phyloP scores from a whole-genome alignment of 2,797 vertebrate species.

The Rhabdomys pumilio region DNA sequence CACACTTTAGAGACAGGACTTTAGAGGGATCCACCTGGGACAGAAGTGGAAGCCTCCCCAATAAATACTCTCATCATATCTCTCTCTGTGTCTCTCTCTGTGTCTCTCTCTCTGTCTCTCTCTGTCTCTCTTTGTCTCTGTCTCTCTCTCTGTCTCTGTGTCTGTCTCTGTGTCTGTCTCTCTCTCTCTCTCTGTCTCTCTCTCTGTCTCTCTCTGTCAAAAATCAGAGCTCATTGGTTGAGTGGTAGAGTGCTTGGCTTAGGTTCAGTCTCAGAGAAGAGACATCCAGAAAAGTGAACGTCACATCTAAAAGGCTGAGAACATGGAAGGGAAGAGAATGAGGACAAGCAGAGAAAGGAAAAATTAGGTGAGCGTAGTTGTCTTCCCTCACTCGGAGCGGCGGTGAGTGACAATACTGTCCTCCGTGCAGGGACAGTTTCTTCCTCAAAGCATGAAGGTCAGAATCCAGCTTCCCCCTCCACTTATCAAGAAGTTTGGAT shows the following conservation, averaged over 20 bases:
- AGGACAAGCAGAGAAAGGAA: background rate
- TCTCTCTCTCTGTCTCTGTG: too few species aligned
- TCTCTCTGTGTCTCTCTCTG: background rate
- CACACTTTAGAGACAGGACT: background rate
- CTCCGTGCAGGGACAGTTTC: background rate
- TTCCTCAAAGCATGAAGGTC: slow-evolving; percentile 10
- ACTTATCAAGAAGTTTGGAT: slow-evolving; percentile 22
- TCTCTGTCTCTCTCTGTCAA: background rate
- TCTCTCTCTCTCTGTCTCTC: too few species aligned
- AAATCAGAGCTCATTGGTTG: background rate
- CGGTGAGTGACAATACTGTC: background rate
- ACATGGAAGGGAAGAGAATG: background rate
- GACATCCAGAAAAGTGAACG: background rate
- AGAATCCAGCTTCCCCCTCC: background rate
- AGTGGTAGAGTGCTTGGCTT: background rate
- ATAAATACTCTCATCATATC: background rate
- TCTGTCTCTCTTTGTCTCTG: too few species aligned
- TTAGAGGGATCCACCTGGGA: background rate
- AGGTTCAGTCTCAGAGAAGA: background rate
- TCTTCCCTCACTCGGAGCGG: background rate
- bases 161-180: too few species aligned
- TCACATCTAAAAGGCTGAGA: background rate
- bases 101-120: too few species aligned
- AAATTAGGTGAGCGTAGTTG: background rate
- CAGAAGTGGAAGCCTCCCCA: too few species aligned